These are phyloP conservation scores for Podarcis raffonei DNA, from an alignment of 2,113 vertebrate species.

Conservation along the genomic window DNA sequence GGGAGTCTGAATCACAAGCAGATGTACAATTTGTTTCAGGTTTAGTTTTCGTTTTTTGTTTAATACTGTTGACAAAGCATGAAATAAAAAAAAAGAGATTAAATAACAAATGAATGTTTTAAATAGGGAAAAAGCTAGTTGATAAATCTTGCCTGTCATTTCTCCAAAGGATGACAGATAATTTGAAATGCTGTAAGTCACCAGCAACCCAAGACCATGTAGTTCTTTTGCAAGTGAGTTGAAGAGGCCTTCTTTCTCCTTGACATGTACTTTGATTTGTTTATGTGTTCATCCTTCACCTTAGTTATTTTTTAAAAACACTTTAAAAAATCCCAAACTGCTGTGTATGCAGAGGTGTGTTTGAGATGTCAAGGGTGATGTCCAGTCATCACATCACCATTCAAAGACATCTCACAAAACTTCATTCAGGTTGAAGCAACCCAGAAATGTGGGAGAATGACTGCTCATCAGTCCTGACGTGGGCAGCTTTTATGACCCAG, in stretches of 20 bases:
- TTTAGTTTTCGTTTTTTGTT: slow-evolving; percentile 57
- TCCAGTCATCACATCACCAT: background rate
- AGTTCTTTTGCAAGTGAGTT: slow-evolving; percentile 19
- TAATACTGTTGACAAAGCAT: slow-evolving; percentile 47
- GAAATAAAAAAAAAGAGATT: slow-evolving; percentile 42
- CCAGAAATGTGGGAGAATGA: background rate
- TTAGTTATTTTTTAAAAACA: too few species aligned
- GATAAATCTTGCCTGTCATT: slow-evolving; percentile 39
- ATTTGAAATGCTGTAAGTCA: slow-evolving; percentile 32
- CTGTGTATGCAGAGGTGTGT: background rate
- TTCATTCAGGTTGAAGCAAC: background rate
- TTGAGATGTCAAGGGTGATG: background rate
- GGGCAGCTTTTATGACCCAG: too few species aligned
- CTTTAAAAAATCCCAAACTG: too few species aligned
- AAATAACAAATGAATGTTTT: slow-evolving; percentile 18
- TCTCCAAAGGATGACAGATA: slow-evolving; percentile 29
- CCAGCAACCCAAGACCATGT: slow-evolving; percentile 19
- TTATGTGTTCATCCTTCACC: too few species aligned
- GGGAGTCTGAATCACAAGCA: slow-evolving; percentile 20
- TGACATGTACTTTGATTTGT: background rate
- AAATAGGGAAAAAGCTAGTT: slow-evolving; percentile 31
- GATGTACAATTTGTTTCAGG: slow-evolving; percentile 44
- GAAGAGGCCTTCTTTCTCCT: background rate
- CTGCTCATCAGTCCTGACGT: background rate
- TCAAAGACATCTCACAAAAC: background rate